Conservation (phyloP, 2,113 vertebrate species). For the Laticauda colubrina region DNA sequence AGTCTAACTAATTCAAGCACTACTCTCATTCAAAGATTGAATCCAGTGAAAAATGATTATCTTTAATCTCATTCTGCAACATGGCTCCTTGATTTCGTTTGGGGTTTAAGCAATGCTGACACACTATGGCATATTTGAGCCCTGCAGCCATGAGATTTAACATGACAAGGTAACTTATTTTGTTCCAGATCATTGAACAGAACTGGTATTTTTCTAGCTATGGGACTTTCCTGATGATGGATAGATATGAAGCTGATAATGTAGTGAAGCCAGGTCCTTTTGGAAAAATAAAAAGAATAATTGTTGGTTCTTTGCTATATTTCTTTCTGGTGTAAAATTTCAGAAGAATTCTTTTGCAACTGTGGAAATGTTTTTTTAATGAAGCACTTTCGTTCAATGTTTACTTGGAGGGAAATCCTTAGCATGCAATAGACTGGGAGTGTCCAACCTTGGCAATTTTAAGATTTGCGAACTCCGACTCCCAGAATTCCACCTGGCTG, state of each 20-base stretch:
- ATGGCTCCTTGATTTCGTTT: constrained; percentile 8
- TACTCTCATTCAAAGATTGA: background rate
- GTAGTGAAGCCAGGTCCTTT: background rate
- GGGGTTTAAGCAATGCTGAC: constrained; percentile 17
- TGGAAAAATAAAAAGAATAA: background rate
- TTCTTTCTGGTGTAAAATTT: background rate
- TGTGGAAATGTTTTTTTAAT: background rate
- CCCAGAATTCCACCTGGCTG: background rate
- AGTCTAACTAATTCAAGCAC: constrained; percentile 14
- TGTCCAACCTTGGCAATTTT: background rate
- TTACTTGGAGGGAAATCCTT: background rate
- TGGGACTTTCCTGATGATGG: background rate
- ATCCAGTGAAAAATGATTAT: constrained; percentile 9
- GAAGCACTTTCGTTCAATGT: background rate
- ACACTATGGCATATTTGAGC: background rate
- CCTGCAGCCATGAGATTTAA: background rate
- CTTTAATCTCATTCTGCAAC: constrained; percentile 9
- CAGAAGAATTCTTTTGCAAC: background rate
- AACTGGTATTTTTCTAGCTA: background rate
- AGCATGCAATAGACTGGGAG: background rate
- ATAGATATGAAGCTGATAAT: background rate
- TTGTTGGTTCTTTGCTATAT: background rate
- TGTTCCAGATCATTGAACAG: background rate
- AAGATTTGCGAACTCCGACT: background rate
- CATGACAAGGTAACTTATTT: constrained; percentile 29